Evolutionary conservation across 2,888 invertebrate species (phyloP).

Genomic region (Boloria selene): DNA sequence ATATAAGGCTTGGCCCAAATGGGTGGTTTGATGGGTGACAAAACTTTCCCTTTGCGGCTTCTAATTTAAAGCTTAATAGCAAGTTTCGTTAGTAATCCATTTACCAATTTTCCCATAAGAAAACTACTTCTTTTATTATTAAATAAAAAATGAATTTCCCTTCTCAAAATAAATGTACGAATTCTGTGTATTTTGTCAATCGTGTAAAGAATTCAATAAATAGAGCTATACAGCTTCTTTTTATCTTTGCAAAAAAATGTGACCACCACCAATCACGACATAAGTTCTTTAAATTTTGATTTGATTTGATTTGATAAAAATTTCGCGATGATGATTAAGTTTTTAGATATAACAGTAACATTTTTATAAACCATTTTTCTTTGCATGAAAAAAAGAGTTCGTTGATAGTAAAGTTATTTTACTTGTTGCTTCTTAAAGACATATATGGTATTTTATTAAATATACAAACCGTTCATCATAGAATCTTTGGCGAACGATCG

Average conservation of each 20-base stretch:
- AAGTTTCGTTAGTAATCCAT: conserved; percentile 24
- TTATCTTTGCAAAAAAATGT: no score
- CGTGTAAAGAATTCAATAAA: no score
- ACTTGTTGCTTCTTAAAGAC: background rate
- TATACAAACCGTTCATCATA: background rate
- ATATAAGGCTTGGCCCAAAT: conserved; percentile 25
- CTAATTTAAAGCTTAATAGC: conserved; percentile 22
- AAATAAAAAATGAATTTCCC: background rate
- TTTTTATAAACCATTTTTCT: no score
- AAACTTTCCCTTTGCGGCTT: conserved; percentile 17
- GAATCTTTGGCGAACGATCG: background rate
- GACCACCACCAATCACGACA: no score
- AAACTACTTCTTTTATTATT: background rate
- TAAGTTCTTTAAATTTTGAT: no score
- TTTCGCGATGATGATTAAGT: no score
- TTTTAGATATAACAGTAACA: no score
- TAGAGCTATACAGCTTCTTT: background rate
- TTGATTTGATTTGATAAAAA: no score
- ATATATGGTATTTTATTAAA: background rate
- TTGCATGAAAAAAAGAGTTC: background rate
- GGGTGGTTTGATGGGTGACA: conserved; percentile 19
- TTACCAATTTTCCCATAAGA: conserved; percentile 2
- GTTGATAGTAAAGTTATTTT: background rate
- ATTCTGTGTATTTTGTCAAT: no score
- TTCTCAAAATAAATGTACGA: no score